A percentile compares a stretch with the other conserved stretches of the same genome.
phyloP scores from a whole-genome alignment of 2,888 invertebrate species.

The Polylopha cassiicola region DNA sequence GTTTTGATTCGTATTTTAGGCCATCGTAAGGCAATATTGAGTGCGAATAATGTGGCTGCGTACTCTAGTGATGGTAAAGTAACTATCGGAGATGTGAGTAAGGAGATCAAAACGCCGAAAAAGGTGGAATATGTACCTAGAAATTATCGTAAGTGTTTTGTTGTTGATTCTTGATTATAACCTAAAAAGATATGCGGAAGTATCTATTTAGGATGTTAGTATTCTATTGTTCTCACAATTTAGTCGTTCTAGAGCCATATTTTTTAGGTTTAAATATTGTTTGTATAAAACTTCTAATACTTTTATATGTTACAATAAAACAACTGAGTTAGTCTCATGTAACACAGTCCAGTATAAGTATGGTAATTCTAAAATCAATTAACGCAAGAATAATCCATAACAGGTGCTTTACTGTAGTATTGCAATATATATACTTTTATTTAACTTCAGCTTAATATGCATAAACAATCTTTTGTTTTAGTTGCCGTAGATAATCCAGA shows the following conservation, averaged over 20 bases:
- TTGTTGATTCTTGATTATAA: conserved; percentile 27
- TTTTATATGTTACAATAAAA: too few relatives aligned
- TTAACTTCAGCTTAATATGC: too few relatives aligned
- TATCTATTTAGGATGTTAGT: conserved; percentile 7
- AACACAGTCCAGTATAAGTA: too few relatives aligned
- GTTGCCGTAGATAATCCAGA: conserved; percentile 71
- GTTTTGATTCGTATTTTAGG: conserved; percentile 71
- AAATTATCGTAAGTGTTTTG: conserved; percentile 83
- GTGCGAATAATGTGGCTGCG: conserved; percentile 57
- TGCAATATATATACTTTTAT: too few relatives aligned
- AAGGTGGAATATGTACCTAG: conserved; percentile 90
- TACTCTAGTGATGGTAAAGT: conserved; percentile 76
- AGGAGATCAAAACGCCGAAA: conserved; percentile 76
- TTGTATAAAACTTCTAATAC: too few relatives aligned
- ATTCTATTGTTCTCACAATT: too few relatives aligned
- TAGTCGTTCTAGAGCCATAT: too few relatives aligned
- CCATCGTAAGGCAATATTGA: conserved; percentile 54
- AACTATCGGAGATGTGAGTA: conserved; percentile 85
- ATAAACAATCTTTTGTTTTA: conserved; percentile 37
- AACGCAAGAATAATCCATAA: too few relatives aligned
- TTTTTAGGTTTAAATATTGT: too few relatives aligned
- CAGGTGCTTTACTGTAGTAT: too few relatives aligned
- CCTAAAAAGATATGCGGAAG: conserved; percentile 27
- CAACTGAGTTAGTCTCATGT: too few relatives aligned
- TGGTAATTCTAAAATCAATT: too few relatives aligned